These are phyloP conservation scores for Colistium nudipinnis DNA, from an alignment of 2,113 vertebrate genomes.

Conservation along the genomic window DNA sequence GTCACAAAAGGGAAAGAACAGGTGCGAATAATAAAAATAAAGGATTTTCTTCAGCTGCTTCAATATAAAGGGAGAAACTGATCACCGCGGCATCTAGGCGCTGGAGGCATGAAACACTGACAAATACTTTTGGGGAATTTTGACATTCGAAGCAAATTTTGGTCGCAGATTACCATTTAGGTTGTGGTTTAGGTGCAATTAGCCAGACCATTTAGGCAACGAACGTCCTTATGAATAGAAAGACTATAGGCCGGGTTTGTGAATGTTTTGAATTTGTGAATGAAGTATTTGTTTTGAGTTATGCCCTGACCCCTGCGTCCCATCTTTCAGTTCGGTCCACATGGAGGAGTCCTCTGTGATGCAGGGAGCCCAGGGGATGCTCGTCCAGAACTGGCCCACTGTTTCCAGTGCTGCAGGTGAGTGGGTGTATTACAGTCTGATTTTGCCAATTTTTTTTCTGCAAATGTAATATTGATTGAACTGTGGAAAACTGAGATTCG, in stretches of 20 bases:
- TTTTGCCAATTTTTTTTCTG: background rate
- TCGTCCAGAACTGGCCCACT: slow-evolving; percentile 98
- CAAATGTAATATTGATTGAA: background rate
- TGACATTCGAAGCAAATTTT: background rate
- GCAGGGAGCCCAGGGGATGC: slow-evolving; percentile 90
- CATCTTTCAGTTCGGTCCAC: slow-evolving; percentile 88
- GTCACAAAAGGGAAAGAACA: background rate
- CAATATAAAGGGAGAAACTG: background rate
- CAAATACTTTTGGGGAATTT: background rate
- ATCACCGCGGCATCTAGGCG: background rate
- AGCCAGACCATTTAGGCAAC: background rate
- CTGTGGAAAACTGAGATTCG: background rate
- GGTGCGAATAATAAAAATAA: background rate
- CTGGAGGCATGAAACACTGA: background rate
- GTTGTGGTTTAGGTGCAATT: background rate
- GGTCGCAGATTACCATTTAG: background rate
- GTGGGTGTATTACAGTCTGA: slow-evolving; percentile 58
- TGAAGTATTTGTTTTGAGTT: background rate
- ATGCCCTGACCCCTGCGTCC: slow-evolving; percentile 32
- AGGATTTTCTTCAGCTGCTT: background rate
- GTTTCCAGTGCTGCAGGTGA: slow-evolving; percentile 96
- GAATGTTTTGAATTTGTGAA: background rate
- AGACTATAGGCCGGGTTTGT: background rate
- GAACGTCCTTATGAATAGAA: too few relatives aligned
- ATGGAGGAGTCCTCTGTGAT: slow-evolving; percentile 94